Evolutionary conservation across 2,888 invertebrate genomes (phyloP), one percentile per base, ranked within the genome.

Genomic region (Cryptocephalus primarius): DNA sequence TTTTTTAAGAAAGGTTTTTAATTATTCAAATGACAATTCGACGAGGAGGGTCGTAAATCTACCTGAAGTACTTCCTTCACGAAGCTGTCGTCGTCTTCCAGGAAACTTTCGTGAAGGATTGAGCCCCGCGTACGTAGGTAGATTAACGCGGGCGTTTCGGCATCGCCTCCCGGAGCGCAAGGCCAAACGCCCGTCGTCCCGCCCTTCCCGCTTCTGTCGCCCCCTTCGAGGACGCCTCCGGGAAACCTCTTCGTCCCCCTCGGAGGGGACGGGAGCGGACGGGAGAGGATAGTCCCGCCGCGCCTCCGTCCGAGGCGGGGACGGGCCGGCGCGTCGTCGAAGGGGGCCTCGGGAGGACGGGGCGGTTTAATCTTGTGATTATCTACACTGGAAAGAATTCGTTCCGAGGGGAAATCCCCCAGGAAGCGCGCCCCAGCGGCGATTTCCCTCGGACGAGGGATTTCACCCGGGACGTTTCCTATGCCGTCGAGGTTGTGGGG

Each of bases 81-180:
- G 42, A 42, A 39, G 22, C 22, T 6, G 22, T 22, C 22, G 6
- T 22, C 22, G 22, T 33, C 61, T 61, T 61, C 75, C 75, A 75
- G 75, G 74, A 66, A 61, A 61, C 66, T 57, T 66, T 66, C 70
- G 67, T 68, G 68, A 72, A 64, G 67, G 71, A 73, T 72, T 75
- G 76, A 77, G 77, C 77, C 77, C 75, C 72, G 65, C 68, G 68
- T 68, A 71, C 65, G 10, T 62, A 50, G 71, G 68, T 71, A 70
- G 72, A 68, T 75, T 75, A 62, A 62, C 62, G 64, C 63, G 59
- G 39, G 50, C 68, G 66, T 72, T 67, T 54, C 22, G 54, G 49
- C 45, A 53, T 66, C 63, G 55, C 59, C 64, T 66, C 64, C 67
- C 64, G 69, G 65, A 54, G 54, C 65, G 61, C 54, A 56, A 65